Evolutionary conservation across 2,797 vertebrate species (phyloP).

Genomic region (Buphagus erythrorhynchus): DNA sequence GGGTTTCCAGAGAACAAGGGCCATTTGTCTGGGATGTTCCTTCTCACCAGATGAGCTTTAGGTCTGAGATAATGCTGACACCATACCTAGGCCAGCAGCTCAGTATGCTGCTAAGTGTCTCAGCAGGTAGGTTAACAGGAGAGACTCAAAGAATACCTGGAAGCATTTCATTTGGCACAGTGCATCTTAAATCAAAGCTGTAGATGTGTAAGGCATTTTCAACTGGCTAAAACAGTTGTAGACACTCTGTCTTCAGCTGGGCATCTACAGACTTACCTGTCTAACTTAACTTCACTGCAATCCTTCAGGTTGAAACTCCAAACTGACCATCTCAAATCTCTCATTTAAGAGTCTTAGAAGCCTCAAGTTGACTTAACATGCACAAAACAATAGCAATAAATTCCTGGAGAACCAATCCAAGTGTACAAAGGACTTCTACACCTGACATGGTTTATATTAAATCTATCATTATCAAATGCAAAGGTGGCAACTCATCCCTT

Average conservation of each 20-base stretch:
- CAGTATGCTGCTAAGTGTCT: not conserved
- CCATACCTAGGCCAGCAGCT: fast-evolving
- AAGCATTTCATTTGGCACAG: not conserved
- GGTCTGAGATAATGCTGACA: not conserved
- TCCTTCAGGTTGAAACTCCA: not conserved
- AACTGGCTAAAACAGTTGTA: not conserved
- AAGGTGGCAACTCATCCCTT: not conserved
- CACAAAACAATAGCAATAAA: not conserved
- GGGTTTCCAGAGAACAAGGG: not conserved
- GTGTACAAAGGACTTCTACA: not conserved
- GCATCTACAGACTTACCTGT: not conserved
- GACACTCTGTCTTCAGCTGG: not conserved
- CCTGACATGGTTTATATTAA: not conserved
- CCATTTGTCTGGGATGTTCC: not conserved
- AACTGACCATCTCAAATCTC: not conserved
- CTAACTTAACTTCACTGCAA: not conserved
- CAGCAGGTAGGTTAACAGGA: not conserved
- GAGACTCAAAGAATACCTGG: not conserved
- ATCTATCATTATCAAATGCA: not conserved
- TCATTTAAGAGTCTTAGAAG: not conserved
- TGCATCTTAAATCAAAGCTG: not conserved
- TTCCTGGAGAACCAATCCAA: not conserved
- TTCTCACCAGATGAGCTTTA: not conserved
- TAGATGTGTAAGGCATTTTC: not conserved
- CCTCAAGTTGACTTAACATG: not conserved